These are phyloP conservation scores for Calonectris borealis DNA, from an alignment of 2,113 vertebrate genomes.

Conservation along the genomic window DNA sequence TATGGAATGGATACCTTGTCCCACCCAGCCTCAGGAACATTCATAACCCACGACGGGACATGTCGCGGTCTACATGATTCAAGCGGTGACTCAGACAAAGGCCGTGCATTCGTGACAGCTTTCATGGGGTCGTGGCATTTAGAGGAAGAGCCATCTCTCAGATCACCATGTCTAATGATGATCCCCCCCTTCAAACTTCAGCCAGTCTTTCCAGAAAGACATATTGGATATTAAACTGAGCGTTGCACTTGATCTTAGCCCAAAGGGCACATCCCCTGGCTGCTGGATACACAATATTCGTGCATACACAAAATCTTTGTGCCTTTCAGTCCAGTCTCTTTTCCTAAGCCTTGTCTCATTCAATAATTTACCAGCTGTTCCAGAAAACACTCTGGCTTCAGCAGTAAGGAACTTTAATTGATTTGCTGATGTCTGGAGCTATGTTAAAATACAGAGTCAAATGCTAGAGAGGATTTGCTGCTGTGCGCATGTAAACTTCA, in stretches of 20 bases:
- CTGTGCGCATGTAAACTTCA: background rate
- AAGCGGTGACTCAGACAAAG: background rate
- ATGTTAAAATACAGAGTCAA: background rate
- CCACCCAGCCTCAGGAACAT: background rate
- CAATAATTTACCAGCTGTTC: background rate
- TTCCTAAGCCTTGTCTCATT: background rate
- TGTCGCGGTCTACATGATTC: accelerated
- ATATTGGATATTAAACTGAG: background rate
- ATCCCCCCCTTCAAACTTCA: background rate
- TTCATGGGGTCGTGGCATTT: background rate
- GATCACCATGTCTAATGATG: background rate
- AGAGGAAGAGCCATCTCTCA: background rate
- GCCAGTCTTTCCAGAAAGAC: background rate
- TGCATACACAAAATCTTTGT: background rate
- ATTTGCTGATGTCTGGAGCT: background rate
- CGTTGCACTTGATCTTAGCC: background rate
- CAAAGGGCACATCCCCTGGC: background rate
- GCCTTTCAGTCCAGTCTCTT: background rate
- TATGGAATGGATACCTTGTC: accelerated
- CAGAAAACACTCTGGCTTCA: background rate
- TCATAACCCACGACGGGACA: background rate
- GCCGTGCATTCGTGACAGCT: background rate
- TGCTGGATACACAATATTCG: background rate
- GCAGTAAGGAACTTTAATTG: background rate
- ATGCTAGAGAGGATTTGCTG: background rate